A percentile compares a stretch with the other conserved stretches of the same genome.
These are phyloP conservation scores for Petrosia ficiformis DNA, from an alignment of 37 sponge, comb jelly and placozoan species.

Conservation along the genomic window DNA sequence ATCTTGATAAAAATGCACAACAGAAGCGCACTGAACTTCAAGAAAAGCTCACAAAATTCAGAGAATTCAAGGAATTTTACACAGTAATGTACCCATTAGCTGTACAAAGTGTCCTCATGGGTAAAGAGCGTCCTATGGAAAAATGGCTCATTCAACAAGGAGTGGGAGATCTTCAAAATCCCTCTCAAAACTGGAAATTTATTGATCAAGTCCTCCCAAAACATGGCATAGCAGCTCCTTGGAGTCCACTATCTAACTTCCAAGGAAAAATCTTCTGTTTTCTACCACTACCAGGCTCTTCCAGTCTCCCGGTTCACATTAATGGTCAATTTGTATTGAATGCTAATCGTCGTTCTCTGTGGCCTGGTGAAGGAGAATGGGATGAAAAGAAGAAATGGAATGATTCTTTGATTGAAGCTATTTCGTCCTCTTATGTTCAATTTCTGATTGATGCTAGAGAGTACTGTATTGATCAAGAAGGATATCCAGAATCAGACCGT, in stretches of 20 bases:
- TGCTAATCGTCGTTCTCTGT: conserved; percentile 54
- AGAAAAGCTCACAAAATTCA: too few relatives aligned
- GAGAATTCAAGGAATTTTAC: too few relatives aligned
- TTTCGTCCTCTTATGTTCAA: conserved; percentile 60
- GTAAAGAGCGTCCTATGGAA: too few relatives aligned
- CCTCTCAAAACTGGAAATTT: conserved; percentile 25
- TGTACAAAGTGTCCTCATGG: too few relatives aligned
- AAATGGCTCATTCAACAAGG: conserved; percentile 68
- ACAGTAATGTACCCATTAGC: too few relatives aligned
- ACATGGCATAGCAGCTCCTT: conserved; percentile 59
- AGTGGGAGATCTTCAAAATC: conserved; percentile 34
- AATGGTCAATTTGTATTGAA: conserved; percentile 75
- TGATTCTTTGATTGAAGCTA: conserved; percentile 34
- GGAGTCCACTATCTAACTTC: not conserved
- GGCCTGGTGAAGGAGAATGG: conserved; percentile 19
- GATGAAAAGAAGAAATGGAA: conserved; percentile 63
- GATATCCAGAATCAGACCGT: not conserved
- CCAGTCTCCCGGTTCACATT: conserved; percentile 60
- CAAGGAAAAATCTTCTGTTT: conserved; percentile 60
- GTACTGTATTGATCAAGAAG: not conserved
- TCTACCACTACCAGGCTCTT: conserved; percentile 61
- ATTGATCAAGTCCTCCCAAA: conserved; percentile 29
- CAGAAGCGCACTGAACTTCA: too few relatives aligned
- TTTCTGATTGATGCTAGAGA: conserved; percentile 19
- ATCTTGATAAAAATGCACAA: too few relatives aligned